Evolutionary conservation across 2,888 invertebrate species (phyloP), one percentile per base, ranked within the genome.

Genomic region (Leucophenga montana): DNA sequence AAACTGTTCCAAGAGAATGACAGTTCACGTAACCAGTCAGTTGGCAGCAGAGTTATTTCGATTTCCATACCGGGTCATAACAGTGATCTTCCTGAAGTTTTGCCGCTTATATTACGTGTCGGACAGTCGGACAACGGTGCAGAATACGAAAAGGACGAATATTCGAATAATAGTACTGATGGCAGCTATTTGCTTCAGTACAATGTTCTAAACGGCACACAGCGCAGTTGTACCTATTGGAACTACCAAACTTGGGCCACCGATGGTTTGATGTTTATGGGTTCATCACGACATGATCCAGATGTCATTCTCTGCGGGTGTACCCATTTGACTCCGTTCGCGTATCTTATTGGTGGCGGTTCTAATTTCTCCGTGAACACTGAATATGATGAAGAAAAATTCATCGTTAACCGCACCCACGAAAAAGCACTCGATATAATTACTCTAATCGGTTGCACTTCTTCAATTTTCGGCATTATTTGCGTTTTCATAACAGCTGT

Each of bases 261-360:
- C 0, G 88, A 90, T 66, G 93, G 92, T 0, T 90, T 92, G 69
- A 89, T 86, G 31, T 84, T 87, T 82, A 65, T 87, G 76, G 81
- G 87, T 77, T 74, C 82, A 67, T 79, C 84, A 69, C 57, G 83
- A 73, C 75, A 87, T 78, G 79, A 80, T 81, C 74, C 89, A 77
- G 75, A 85, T 86, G 75, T 91, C 4, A 85, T 89, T 3, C 44
- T 88, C 14, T 91, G 90, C 71, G 85, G 90, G 72, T 91, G 91
- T 74, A 91, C 90, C 59, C 92, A 92, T 82, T 87, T 92, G 62
- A 92, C 92, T 31, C 91, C 91, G 78, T 92, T 92, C 77, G 92
- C 92, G 9, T 91, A 91, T 78, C 85, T 92, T 71, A 89, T 87
- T 75, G 85, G 84, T 0, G 86, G 83, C 0, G 74, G 75, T 1